Evolutionary conservation across 2,797 vertebrate genomes (phyloP).

Genomic region (Scyliorhinus canicula): DNA sequence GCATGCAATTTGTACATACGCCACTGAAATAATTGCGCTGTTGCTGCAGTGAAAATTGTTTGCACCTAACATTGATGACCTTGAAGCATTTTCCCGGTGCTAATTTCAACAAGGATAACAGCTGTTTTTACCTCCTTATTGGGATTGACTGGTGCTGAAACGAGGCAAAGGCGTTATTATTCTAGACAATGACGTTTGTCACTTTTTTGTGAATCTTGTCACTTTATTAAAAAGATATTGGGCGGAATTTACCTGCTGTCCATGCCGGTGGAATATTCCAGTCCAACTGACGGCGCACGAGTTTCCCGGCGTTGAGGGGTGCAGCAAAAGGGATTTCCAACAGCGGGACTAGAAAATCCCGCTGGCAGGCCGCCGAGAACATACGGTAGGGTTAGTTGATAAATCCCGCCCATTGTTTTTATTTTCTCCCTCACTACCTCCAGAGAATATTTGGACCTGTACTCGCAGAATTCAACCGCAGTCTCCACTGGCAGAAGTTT

Average conservation of each 20-base stretch:
- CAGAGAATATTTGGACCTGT: background rate
- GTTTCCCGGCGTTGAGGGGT: too few relatives aligned
- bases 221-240: constrained; percentile 4
- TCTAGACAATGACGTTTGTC: background rate
- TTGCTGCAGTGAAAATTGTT: constrained; percentile 4
- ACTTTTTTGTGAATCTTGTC: background rate
- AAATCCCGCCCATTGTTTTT: too few relatives aligned
- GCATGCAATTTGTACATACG: background rate
- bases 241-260: too few relatives aligned
- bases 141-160: background rate
- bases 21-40: background rate
- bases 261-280: too few relatives aligned
- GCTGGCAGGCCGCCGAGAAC: too few relatives aligned
- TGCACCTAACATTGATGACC: background rate
- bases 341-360: too few relatives aligned
- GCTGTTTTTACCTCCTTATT: background rate
- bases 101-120: background rate
- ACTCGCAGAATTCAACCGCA: background rate
- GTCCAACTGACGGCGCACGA: too few relatives aligned
- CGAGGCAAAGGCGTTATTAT: background rate
- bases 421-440: background rate
- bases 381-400: too few relatives aligned
- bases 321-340: too few relatives aligned
- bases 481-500: background rate
- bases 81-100: background rate